Conservation (phyloP, 2,888 invertebrate species). For the Brassicogethes aeneus region DNA sequence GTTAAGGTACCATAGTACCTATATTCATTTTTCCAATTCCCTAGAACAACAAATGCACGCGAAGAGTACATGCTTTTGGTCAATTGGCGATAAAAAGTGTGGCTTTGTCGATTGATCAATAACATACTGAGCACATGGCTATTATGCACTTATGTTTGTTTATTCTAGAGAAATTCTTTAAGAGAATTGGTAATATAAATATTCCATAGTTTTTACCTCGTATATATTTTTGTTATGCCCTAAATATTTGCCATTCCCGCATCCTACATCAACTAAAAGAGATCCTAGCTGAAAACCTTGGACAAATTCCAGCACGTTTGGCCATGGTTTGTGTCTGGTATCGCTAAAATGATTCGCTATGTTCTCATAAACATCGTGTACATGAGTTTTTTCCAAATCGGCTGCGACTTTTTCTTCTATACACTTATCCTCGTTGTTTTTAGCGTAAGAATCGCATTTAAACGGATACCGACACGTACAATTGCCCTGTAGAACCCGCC, state of each 20-base stretch:
- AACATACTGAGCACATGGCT: too few species aligned
- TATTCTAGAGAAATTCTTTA: too few species aligned
- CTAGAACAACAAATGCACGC: too few species aligned
- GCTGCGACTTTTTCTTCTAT: conserved; percentile 41
- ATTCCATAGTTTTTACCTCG: conserved; percentile 56
- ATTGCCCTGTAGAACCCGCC: conserved; percentile 42
- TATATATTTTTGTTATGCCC: conserved; percentile 48
- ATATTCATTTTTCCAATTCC: too few species aligned
- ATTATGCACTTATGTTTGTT: too few species aligned
- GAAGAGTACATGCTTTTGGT: too few species aligned
- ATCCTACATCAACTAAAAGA: conserved; percentile 84
- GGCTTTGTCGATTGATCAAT: too few species aligned
- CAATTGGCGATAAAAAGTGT: too few species aligned
- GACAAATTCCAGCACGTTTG: conserved; percentile 75
- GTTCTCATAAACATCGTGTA: conserved; percentile 84
- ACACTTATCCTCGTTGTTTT: conserved; percentile 13
- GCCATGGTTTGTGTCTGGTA: conserved; percentile 93
- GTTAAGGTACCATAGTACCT: too few species aligned
- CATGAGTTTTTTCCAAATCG: conserved; percentile 63
- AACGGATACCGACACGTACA: conserved; percentile 57
- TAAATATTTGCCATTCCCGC: conserved; percentile 98
- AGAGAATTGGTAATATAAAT: too few species aligned
- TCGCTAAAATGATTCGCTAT: conserved; percentile 93
- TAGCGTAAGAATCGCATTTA: conserved; percentile 55
- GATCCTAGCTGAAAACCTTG: conserved; percentile 55